phyloP scores from a whole-genome alignment of 2,888 invertebrate genomes.

The Mesochorus sp. region DNA sequence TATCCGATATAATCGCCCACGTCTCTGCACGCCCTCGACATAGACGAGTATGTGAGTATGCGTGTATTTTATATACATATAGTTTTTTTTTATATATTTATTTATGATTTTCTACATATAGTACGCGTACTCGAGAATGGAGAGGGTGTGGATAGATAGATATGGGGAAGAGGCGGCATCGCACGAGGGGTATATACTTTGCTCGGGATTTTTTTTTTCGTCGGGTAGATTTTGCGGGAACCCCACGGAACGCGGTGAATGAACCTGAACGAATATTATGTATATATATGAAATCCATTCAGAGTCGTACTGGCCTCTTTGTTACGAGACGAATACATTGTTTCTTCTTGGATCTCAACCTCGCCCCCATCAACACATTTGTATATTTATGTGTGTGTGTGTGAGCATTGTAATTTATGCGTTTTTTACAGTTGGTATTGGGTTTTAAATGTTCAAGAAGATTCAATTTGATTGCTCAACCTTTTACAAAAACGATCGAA shows the following conservation, averaged over 20 bases:
- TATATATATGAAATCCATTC: constrained; percentile 36
- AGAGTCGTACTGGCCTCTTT: constrained; percentile 39
- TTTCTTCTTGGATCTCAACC: constrained; percentile 36
- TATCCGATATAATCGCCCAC: constrained; percentile 53
- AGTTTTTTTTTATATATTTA: constrained; percentile 8
- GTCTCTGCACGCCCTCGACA: constrained; percentile 37
- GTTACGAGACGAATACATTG: constrained; percentile 35
- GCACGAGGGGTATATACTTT: not conserved
- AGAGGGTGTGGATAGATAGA: not conserved
- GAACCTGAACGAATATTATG: constrained; percentile 14
- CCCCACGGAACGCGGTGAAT: constrained; percentile 30
- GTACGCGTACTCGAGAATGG: constrained; percentile 1
- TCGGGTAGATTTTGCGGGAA: constrained; percentile 12
- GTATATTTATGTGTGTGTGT: not conserved
- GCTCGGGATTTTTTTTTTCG: constrained; percentile 10
- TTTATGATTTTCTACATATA: constrained; percentile 39
- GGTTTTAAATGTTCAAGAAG: too few species aligned
- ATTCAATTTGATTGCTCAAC: too few species aligned
- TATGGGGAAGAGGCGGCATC: not conserved
- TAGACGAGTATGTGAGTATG: not conserved
- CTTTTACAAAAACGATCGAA: too few species aligned
- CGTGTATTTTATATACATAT: not conserved
- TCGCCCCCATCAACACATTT: not conserved
- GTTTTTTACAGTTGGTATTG: too few species aligned
- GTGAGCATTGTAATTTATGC: too few species aligned